Percentiles rank a stretch among this genome's conserved stretches.
Conservation (phyloP, 1,140 invertebrate genomes). For the Apis florea region DNA sequence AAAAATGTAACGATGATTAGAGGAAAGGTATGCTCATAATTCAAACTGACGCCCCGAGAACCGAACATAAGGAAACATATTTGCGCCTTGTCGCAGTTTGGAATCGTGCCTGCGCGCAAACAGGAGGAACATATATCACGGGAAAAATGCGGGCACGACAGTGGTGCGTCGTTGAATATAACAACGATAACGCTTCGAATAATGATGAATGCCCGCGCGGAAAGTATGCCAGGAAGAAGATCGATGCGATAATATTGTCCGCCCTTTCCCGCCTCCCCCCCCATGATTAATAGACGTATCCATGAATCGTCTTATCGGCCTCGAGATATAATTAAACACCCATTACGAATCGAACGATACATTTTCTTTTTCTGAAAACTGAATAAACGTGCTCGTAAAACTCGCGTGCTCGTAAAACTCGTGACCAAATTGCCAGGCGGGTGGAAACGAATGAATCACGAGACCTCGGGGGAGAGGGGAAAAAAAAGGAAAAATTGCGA, state of each 20-base stretch:
- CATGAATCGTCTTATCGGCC: not conserved
- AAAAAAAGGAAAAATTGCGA: not conserved
- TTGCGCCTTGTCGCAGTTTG: constrained; percentile 16
- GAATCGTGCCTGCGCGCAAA: constrained; percentile 1
- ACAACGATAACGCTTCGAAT: constrained; percentile 32
- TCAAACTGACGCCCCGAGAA: constrained; percentile 6
- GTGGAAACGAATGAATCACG: not conserved
- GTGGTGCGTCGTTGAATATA: constrained; percentile 4
- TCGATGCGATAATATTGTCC: constrained; percentile 24
- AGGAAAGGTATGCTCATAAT: not conserved
- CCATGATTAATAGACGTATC: constrained; percentile 34
- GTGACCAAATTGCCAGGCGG: not conserved
- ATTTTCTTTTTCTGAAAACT: not conserved
- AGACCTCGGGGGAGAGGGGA: not conserved
- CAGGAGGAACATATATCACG: constrained; percentile 11
- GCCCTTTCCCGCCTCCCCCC: not conserved
- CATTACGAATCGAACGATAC: not conserved
- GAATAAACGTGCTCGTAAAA: too few relatives aligned
- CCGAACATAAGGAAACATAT: constrained; percentile 19
- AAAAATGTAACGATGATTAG: constrained; percentile 21
- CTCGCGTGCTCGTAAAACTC: too few relatives aligned
- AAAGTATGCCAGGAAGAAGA: constrained; percentile 34
- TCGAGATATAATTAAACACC: not conserved
- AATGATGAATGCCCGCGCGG: constrained; percentile 22
- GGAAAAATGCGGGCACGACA: constrained; percentile 8